Base-by-base conservation (phyloP, 1,140 invertebrate genomes). In the Apis laboriosa region DNA sequence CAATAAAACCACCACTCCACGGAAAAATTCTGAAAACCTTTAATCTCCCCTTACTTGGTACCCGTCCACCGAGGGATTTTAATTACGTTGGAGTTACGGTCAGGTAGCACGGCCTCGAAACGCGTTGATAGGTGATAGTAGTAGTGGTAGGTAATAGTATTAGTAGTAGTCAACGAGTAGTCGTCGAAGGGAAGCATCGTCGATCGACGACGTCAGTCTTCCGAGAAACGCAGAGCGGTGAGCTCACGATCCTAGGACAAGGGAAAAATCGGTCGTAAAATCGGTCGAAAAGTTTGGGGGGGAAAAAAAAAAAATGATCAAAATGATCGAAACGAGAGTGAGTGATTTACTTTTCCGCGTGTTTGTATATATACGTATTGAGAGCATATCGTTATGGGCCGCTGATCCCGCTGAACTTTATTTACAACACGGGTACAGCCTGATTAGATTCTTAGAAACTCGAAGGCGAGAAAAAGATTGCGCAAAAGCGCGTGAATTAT, bases 351-450 rank as follows among this genome's bases (percentile, higher is more conserved):
- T 82, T 82, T 77, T 77, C 56, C 78, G 21, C 19, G 21, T 8
- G 24, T 9, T 11, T 28, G 56, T 43, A 80, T 51, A 67, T 64
- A 73, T 77, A 2, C 3, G 3, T 34, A 34, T 24, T 56, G 72
- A 60, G 58, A 60, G 60, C 55, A 73, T 63, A 28, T 17, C 80
- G 74, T 82, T 82, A 73, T 82, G 55, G 64, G 73, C 60, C 64
- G 80, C 13, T 80, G 78, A 56, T 74, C 78, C 19, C 5, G 49
- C 24, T 81, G 80, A 81, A 76, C 80, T 81, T 81, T 76, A 76
- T 74, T 17, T 58, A 74, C 72, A 55, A 68, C 53, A 55, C 72
- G 53, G 72, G 43, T 64, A 34, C 58, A 53, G 64, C 64, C 19
- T 19, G 55, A 28, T 53, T 66, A 53, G 55, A 70, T 82, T 77